A percentile compares a stretch with the other conserved stretches of the same genome.
Conservation (phyloP, 1,140 invertebrate genomes). For the Parasteatoda tepidariorum region DNA sequence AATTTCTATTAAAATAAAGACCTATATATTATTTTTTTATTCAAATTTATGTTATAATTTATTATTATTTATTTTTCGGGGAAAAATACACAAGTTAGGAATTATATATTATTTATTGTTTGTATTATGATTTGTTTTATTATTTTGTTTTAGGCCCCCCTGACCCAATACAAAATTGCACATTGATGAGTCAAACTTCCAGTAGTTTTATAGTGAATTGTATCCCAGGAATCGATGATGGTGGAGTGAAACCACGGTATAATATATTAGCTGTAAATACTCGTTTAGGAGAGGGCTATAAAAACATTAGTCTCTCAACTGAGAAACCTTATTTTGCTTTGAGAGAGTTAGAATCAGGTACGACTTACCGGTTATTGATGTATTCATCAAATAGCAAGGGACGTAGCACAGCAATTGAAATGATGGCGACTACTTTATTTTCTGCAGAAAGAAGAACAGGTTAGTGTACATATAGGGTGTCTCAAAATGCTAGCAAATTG, state of each 20-base stretch:
- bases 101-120: no score
- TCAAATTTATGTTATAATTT: no score
- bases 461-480: constrained; percentile 18
- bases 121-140: no score
- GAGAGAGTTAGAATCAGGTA: constrained; percentile 61
- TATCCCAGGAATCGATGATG: constrained; percentile 77
- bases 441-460: constrained; percentile 50
- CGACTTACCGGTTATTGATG: constrained; percentile 62
- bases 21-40: no score
- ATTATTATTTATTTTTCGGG: no score
- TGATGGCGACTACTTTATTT: constrained; percentile 57
- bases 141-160: constrained; percentile 50
- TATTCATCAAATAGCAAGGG: constrained; percentile 64
- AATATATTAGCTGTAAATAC: constrained; percentile 81
- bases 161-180: constrained; percentile 51
- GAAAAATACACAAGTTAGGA: no score
- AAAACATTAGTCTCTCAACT: constrained; percentile 27
- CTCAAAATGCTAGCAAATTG: no score
- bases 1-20: no score
- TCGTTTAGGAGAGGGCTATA: not conserved
- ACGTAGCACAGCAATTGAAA: constrained; percentile 54
- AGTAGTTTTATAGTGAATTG: constrained; percentile 28
- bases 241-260: constrained; percentile 84
- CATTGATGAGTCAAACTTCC: constrained; percentile 32
- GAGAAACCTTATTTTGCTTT: constrained; percentile 63